Evolutionary conservation across 2,888 invertebrate genomes (phyloP).

Genomic region (Hofmannophila pseudospretella): DNA sequence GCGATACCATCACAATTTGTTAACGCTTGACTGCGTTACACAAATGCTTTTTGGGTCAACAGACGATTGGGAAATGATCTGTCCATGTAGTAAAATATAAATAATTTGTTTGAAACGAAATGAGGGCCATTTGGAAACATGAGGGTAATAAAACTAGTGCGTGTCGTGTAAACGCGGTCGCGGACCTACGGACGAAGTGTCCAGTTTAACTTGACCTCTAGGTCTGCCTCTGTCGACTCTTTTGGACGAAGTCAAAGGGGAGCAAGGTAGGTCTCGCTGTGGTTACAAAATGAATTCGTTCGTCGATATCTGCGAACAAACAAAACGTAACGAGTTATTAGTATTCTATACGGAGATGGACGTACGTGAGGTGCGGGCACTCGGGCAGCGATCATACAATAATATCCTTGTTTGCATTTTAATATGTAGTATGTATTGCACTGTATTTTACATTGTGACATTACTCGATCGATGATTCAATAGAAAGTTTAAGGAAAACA

Average conservation of each 20-base stretch:
- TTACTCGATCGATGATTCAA: background rate
- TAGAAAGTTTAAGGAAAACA: conserved; percentile 3
- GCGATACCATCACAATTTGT: conserved; percentile 60
- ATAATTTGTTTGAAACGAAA: conserved; percentile 74
- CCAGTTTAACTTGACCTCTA: conserved; percentile 45
- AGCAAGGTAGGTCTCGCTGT: conserved; percentile 39
- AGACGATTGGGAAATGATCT: conserved; percentile 74
- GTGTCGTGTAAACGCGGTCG: conserved; percentile 71
- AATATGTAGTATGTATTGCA: conserved; percentile 10
- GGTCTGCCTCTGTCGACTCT: conserved; percentile 28
- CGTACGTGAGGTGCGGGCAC: conserved; percentile 67
- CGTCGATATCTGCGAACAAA: conserved; percentile 50
- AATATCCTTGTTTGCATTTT: conserved; percentile 49
- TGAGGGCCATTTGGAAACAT: conserved; percentile 78
- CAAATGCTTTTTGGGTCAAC: conserved; percentile 71
- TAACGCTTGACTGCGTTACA: conserved; percentile 66
- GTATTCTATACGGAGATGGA: conserved; percentile 60
- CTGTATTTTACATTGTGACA: conserved; percentile 29
- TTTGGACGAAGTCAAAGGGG: conserved; percentile 22
- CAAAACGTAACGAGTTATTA: conserved; percentile 58
- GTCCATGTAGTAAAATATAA: conserved; percentile 74
- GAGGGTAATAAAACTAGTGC: conserved; percentile 78
- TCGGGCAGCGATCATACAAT: conserved; percentile 47
- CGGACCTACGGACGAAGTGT: conserved; percentile 43
- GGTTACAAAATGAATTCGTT: conserved; percentile 39